Evolutionary conservation across 1,140 invertebrate genomes (phyloP), one percentile per base, ranked within the genome.

Genomic region (Drosophila pallidifrons): DNA sequence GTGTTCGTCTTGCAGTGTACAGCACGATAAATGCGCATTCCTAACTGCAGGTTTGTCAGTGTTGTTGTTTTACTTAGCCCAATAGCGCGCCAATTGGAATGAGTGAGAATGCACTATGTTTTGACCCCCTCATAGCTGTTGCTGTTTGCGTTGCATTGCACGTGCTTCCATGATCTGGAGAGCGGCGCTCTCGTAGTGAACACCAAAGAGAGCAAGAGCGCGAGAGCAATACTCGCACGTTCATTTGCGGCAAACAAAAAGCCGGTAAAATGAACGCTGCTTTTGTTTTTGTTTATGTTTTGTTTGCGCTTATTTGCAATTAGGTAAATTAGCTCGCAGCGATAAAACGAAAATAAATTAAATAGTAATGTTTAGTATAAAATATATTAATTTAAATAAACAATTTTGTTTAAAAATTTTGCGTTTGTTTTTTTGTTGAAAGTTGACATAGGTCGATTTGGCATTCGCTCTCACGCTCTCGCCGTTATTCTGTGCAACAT

Each of bases 271-370:
- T 86, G 83, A 86, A 80, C 66, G 13, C 8, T 2, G 35, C 3
- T 8, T 60, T 11, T 20, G 72, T 46, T 64, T 25, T 88, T 88
- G 83, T 89, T 87, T 87, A 88, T 67, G 60, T 88, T 87, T 79
- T 69, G 76, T 82, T 15, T 45, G 28, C 3, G 13, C 35, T 54
- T 5, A 49, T 28, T 49, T 49, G 47, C 15, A 49, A 49, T 8
- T 49, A 11, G 10, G 15, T 16, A 8, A 43, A 67, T 47, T 32
- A n/a, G 51, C 28, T 13, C 41, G 55, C 13, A 68, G 46, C 54
- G 43, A 43, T 49, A 51, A 68, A 16, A 15, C 2, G 11, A 54
- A 28, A 47, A 6, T 28, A 10, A 38, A 10, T 10, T 38, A 10
- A 8, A 38, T 38, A 4, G 20, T 10, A 38, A 3, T 2, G 6